Percentiles rank a stretch among this genome's conserved stretches.
Evolutionary conservation across 2,113 vertebrate genomes (phyloP).

Genomic region (Picathartes gymnocephalus): DNA sequence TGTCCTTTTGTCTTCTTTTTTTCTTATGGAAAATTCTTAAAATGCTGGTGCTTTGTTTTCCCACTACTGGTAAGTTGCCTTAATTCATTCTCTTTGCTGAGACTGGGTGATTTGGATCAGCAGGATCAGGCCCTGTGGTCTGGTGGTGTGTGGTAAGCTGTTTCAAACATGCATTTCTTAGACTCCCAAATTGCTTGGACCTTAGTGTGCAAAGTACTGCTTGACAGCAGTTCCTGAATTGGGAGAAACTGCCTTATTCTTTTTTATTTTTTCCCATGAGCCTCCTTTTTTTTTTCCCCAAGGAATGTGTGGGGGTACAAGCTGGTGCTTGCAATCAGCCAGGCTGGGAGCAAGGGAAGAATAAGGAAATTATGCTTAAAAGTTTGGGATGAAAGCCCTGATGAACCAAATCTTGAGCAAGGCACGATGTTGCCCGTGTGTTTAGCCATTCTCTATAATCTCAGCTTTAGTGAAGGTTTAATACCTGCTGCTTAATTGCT

Average conservation of each 20-base stretch:
- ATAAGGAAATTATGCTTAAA: background rate
- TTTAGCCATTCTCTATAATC: background rate
- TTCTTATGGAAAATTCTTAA: background rate
- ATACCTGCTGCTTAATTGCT: background rate
- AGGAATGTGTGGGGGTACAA: fast-evolving
- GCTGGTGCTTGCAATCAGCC: background rate
- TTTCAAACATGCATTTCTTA: background rate
- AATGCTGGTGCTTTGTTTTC: background rate
- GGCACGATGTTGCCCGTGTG: background rate
- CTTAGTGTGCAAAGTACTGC: background rate
- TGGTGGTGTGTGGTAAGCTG: background rate
- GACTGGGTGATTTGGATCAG: background rate
- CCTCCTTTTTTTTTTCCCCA: background rate
- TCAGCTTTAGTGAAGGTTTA: background rate
- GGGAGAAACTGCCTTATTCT: background rate
- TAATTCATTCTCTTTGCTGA: background rate
- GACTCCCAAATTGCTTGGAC: background rate
- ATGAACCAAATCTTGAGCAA: background rate
- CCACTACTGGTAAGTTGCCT: background rate
- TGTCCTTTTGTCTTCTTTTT: background rate
- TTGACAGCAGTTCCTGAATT: background rate
- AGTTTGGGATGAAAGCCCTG: background rate
- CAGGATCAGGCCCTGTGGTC: background rate
- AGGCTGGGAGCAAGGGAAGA: background rate
- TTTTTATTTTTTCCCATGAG: background rate